Evolutionary conservation across 2,888 invertebrate species (phyloP).

Genomic region (Hydrotaea cyrtoneurina): DNA sequence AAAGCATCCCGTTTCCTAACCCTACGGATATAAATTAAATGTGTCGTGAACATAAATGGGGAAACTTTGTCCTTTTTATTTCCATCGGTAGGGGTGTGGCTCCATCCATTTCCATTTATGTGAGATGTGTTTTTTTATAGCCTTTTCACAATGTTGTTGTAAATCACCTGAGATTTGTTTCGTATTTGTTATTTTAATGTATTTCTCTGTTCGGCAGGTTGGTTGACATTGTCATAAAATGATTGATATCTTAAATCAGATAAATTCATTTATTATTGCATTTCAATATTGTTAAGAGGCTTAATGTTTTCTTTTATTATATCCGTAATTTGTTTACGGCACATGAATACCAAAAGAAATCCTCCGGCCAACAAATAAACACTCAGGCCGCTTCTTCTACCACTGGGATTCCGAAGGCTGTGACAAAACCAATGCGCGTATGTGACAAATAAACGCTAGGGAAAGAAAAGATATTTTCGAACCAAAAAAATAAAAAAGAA

Average conservation of each 20-base stretch:
- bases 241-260: constrained; percentile 56
- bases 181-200: background rate
- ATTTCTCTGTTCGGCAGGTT: background rate
- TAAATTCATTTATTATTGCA: constrained; percentile 48
- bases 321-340: constrained; percentile 3
- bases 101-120: background rate
- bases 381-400: background rate
- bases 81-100: background rate
- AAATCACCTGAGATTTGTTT: constrained; percentile 15
- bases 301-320: constrained; percentile 25
- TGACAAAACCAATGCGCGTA: background rate
- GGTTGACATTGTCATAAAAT: constrained; percentile 47
- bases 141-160: background rate
- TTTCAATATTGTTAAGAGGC: constrained; percentile 27
- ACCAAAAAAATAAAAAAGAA: too few relatives aligned
- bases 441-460: too few relatives aligned
- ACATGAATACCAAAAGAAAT: background rate
- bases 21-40: background rate
- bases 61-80: background rate
- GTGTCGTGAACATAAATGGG: background rate
- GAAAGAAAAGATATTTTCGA: too few relatives aligned
- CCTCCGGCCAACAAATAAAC: background rate
- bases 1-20: background rate
- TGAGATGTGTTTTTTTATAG: background rate
- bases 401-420: background rate